These are phyloP conservation scores for Agrochola circellaris DNA, from an alignment of 2,888 invertebrate species.

Conservation along the genomic window DNA sequence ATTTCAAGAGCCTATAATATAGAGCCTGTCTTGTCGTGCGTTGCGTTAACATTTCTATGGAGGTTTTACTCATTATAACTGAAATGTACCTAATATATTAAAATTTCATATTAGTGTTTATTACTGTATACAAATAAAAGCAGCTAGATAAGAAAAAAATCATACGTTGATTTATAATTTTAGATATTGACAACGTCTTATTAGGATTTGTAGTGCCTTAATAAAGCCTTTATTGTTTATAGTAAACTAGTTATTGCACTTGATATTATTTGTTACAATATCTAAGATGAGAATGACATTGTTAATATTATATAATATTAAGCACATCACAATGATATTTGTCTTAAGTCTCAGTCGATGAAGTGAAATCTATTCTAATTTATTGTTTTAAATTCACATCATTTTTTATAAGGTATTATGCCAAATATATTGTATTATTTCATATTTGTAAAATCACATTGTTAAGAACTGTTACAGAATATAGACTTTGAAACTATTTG, in stretches of 20 bases:
- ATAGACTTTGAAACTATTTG: slow-evolving; percentile 83
- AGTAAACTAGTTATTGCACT: slow-evolving; percentile 65
- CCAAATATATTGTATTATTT: slow-evolving; percentile 89
- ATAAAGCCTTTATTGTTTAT: slow-evolving; percentile 69
- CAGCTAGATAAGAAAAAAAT: slow-evolving; percentile 72
- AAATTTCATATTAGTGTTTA: slow-evolving; percentile 48
- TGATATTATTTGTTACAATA: slow-evolving; percentile 68
- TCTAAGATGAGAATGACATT: slow-evolving; percentile 57
- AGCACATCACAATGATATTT: slow-evolving; percentile 80
- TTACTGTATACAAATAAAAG: slow-evolving; percentile 65
- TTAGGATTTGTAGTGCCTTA: slow-evolving; percentile 83
- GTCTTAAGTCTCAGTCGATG: slow-evolving; percentile 62
- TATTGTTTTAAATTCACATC: slow-evolving; percentile 80
- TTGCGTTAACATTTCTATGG: slow-evolving; percentile 42
- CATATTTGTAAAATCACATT: slow-evolving; percentile 86
- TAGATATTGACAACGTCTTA: slow-evolving; percentile 75
- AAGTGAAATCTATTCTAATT: slow-evolving; percentile 74
- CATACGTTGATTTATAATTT: slow-evolving; percentile 54
- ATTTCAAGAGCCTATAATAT: slow-evolving; percentile 58
- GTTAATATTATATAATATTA: slow-evolving; percentile 67
- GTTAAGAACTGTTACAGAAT: slow-evolving; percentile 89
- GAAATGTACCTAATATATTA: slow-evolving; percentile 66
- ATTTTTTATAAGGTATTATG: slow-evolving; percentile 86
- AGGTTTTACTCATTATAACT: slow-evolving; percentile 52
- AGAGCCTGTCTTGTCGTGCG: slow-evolving; percentile 54